These are phyloP conservation scores for Acrocyrtus sp. DNA, from an alignment of 2,888 invertebrate genomes.

Conservation along the genomic window DNA sequence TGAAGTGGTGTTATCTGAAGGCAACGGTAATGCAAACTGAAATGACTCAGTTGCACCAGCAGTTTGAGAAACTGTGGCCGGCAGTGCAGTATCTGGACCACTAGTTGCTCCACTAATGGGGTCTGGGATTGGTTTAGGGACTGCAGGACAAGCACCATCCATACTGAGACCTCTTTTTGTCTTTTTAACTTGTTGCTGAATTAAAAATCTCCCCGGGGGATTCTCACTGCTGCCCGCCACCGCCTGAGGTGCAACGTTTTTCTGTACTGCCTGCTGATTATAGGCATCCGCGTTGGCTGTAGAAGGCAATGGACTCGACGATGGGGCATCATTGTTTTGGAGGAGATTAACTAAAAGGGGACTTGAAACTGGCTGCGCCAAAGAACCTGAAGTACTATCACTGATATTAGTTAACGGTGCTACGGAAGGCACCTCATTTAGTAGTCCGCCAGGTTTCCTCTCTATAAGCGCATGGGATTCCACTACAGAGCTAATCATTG, in stretches of 20 bases:
- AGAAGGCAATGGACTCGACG: conserved; percentile 10
- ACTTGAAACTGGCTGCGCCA: conserved; percentile 80
- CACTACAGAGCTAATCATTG: conserved; percentile 15
- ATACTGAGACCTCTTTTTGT: conserved; percentile 53
- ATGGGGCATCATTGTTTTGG: conserved; percentile 76
- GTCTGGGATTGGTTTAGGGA: conserved; percentile 4
- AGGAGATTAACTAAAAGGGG: conserved; percentile 90
- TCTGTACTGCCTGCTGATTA: conserved; percentile 36
- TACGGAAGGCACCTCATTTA: conserved; percentile 9
- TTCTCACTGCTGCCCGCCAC: conserved; percentile 30
- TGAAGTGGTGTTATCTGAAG: conserved; percentile 8
- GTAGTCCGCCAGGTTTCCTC: conserved; percentile 8
- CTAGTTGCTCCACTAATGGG: conserved; percentile 9
- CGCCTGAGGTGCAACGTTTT: conserved; percentile 26
- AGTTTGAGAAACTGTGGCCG: not conserved
- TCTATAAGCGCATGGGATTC: not conserved
- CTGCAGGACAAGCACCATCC: conserved; percentile 53
- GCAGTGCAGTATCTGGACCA: conserved; percentile 8
- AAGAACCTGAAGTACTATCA: conserved; percentile 64
- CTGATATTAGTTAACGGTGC: conserved; percentile 21
- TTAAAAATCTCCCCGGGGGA: conserved; percentile 61
- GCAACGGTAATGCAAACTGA: conserved; percentile 41
- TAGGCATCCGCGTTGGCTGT: conserved; percentile 64
- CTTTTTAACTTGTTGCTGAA: conserved; percentile 40
- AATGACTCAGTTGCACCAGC: not conserved